These are phyloP conservation scores for Turdus rufiventris DNA, from an alignment of 2,113 vertebrate species.

Conservation along the genomic window DNA sequence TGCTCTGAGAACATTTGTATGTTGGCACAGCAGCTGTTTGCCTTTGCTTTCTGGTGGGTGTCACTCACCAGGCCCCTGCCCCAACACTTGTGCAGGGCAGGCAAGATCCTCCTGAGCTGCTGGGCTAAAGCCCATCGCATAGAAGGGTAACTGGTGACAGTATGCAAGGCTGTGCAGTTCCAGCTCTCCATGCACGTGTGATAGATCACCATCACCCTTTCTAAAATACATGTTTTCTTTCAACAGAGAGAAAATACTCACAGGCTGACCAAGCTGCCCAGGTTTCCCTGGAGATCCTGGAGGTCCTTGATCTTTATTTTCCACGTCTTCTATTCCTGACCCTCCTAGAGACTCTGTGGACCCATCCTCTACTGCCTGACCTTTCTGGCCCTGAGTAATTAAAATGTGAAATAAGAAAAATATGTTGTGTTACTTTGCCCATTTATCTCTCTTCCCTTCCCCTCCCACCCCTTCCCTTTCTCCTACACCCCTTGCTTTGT, in stretches of 20 bases:
- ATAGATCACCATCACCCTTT: background rate
- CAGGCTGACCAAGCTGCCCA: constrained; percentile 70
- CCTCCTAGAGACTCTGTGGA: constrained; percentile 61
- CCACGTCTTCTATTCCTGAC: constrained; percentile 56
- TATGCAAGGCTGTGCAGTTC: background rate
- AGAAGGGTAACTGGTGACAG: background rate
- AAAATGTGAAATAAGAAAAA: background rate
- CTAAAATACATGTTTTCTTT: background rate
- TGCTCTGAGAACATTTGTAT: fast-evolving
- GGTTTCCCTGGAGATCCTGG: constrained; percentile 24
- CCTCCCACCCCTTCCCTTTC: fast-evolving
- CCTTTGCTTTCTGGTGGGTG: background rate
- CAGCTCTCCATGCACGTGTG: background rate
- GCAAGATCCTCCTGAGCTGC: background rate
- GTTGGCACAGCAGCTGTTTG: background rate
- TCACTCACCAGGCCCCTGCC: too few species aligned
- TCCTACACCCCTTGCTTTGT: background rate
- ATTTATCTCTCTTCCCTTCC: background rate
- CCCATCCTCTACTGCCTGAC: constrained; percentile 68
- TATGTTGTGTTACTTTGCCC: background rate
- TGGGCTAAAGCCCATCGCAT: background rate
- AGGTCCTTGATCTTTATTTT: constrained; percentile 66
- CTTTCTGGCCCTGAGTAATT: constrained; percentile 52
- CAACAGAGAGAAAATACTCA: constrained; percentile 57
- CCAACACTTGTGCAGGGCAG: background rate